phyloP scores from a whole-genome alignment of 2,113 vertebrate genomes.

The Seriola quinqueradiata region DNA sequence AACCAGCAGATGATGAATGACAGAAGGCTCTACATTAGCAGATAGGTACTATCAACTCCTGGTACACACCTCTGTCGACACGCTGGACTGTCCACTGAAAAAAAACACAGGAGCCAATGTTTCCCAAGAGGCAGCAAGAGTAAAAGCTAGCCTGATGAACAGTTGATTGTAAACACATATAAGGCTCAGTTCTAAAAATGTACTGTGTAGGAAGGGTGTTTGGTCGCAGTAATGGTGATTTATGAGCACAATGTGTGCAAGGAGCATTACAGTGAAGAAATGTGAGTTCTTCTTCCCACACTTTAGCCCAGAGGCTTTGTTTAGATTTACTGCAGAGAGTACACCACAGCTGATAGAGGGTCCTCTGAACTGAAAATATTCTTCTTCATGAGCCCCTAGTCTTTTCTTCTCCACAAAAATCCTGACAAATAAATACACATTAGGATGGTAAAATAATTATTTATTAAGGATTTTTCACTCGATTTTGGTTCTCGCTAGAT shows the following conservation, averaged over 20 bases:
- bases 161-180: constrained; percentile 70
- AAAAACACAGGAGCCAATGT: constrained; percentile 46
- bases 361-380: constrained; percentile 23
- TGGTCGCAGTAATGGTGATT: constrained; percentile 66
- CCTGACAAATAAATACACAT: neutral
- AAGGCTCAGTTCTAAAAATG: constrained; percentile 53
- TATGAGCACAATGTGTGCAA: constrained; percentile 39
- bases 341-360: constrained; percentile 26
- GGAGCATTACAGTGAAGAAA: constrained; percentile 57
- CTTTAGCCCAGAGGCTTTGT: constrained; percentile 59
- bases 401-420: neutral
- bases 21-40: constrained; percentile 28
- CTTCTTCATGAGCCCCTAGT: neutral
- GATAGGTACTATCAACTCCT: constrained; percentile 25
- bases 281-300: constrained; percentile 60
- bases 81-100: neutral
- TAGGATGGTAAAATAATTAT: neutral
- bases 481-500: neutral
- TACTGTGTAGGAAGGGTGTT: constrained; percentile 42
- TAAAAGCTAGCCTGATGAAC: constrained; percentile 46
- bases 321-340: constrained; percentile 46
- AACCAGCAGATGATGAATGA: constrained; percentile 68
- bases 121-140: constrained; percentile 27
- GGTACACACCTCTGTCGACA: neutral
- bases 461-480: neutral